These are phyloP conservation scores for Linnaemya vulpina DNA, from an alignment of 2,888 invertebrate species.

Conservation along the genomic window DNA sequence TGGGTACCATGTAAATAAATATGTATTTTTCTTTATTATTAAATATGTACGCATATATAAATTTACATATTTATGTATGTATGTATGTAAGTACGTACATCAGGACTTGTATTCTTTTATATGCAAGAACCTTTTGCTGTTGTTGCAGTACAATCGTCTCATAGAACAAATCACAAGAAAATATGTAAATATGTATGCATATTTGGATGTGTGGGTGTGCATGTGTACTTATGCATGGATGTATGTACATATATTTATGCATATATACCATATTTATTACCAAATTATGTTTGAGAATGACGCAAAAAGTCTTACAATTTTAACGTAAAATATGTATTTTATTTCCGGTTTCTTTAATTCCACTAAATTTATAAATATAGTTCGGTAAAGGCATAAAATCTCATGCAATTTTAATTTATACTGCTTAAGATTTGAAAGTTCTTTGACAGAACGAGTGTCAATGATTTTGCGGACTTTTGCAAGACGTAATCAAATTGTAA, in stretches of 20 bases:
- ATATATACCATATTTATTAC: neutral
- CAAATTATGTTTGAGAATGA: neutral
- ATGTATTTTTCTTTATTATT: neutral
- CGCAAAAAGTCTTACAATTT: conserved; percentile 8
- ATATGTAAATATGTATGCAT: neutral
- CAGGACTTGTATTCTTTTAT: neutral
- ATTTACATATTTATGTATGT: neutral
- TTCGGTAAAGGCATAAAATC: neutral
- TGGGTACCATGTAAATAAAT: neutral
- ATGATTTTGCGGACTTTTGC: neutral
- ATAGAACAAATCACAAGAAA: conserved; percentile 25
- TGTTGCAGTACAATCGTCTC: conserved; percentile 15
- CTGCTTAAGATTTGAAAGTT: neutral
- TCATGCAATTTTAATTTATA: neutral
- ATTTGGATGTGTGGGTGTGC: neutral
- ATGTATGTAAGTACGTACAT: neutral
- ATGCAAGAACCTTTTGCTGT: conserved; percentile 6
- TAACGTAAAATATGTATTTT: conserved; percentile 1
- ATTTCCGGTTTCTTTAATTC: conserved; percentile 15
- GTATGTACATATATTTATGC: too few species aligned
- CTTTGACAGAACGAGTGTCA: neutral
- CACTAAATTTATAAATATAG: neutral
- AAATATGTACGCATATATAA: neutral
- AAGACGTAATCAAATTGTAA: neutral
- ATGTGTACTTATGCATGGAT: neutral